Evolutionary conservation across 2,888 invertebrate species (phyloP).

Genomic region (Ferdinandea cuprea): DNA sequence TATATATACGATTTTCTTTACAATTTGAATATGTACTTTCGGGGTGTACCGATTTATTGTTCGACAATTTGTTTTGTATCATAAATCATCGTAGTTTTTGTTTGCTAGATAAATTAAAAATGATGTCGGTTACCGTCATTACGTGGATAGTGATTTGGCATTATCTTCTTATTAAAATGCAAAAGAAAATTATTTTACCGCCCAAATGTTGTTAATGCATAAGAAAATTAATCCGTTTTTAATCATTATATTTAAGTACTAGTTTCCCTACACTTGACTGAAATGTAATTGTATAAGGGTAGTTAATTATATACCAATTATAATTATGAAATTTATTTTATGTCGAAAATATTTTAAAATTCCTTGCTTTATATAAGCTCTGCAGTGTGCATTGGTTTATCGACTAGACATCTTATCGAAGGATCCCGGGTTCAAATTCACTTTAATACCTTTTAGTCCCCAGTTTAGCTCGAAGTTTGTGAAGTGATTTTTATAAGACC

Average conservation of each 20-base stretch:
- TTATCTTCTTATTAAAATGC: neutral
- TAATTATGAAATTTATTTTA: neutral
- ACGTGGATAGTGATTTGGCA: neutral
- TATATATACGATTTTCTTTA: neutral
- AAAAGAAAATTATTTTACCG: neutral
- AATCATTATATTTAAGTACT: no score
- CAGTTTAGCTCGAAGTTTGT: no score
- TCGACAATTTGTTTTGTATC: conserved; percentile 62
- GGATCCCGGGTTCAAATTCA: no score
- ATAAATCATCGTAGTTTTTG: conserved; percentile 62
- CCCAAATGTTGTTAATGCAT: neutral
- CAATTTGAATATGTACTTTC: conserved; percentile 42
- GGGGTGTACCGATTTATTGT: conserved; percentile 53
- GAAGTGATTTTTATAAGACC: no score
- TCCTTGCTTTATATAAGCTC: no score
- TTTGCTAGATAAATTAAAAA: conserved; percentile 51
- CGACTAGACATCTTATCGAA: no score
- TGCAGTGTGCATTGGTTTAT: no score
- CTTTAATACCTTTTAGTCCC: no score
- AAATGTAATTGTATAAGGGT: neutral
- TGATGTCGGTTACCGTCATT: neutral
- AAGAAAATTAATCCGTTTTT: no score
- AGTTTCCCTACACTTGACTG: neutral
- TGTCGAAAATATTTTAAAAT: no score
- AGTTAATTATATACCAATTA: neutral